A percentile compares a stretch with the other conserved stretches of the same genome.
phyloP scores from a whole-genome alignment of 2,113 vertebrate species.

The Phalacrocorax brasilianus region DNA sequence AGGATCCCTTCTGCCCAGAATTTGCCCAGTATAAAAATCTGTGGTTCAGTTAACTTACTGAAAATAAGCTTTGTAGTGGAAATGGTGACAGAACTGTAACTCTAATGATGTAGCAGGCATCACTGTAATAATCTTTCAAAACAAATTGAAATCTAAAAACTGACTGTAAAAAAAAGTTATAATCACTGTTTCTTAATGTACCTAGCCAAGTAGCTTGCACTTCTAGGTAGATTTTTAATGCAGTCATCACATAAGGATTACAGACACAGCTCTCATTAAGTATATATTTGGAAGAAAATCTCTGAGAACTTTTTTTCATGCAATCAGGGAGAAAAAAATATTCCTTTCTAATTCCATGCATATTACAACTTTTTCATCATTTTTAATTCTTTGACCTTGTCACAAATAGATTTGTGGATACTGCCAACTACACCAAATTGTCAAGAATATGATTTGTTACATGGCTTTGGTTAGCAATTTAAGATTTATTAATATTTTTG shows the following conservation, averaged over 20 bases:
- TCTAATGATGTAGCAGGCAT: neutral
- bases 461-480: too few relatives aligned
- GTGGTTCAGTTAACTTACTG: neutral
- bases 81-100: neutral
- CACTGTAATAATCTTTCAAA: neutral
- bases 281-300: neutral
- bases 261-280: neutral
- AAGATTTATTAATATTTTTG: too few relatives aligned
- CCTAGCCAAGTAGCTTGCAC: neutral
- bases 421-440: too few relatives aligned
- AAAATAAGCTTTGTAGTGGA: neutral
- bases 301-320: neutral
- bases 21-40: neutral
- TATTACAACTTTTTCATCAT: neutral
- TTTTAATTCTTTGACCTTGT: neutral
- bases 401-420: too few relatives aligned
- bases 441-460: too few relatives aligned
- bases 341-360: neutral
- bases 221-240: neutral
- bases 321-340: neutral
- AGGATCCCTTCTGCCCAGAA: neutral
- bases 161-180: neutral
- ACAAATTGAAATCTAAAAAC: neutral
- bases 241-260: neutral
- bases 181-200: neutral